Base-by-base conservation (phyloP, 2,888 invertebrate species). In the Helleia helle region DNA sequence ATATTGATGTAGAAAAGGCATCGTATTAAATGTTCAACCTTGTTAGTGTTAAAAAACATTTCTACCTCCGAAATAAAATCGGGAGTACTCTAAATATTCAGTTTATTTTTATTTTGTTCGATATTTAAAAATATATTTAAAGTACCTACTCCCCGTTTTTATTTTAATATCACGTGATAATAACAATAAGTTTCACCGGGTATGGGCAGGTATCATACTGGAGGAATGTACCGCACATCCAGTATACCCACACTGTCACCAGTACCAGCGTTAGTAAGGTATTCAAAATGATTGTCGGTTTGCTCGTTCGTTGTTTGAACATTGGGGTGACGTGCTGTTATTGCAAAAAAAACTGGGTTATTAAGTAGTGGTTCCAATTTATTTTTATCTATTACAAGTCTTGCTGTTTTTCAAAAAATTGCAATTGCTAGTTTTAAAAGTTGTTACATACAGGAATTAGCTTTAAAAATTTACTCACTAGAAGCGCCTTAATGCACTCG, bases 191-290 rank as follows among this genome's bases (percentile, higher is more conserved):
- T 68, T 60, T 48, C 41, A 63, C 56, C 69, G 58, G 69, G 64
- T 63, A 70, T 58, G 71, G 70, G 67, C 76, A 86, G 85, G 85
- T 86, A 85, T 73, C 74, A 84, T 71, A 87, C 84, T 70, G 87
- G 91, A 79, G 91, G 90, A 86, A 93, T 94, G 88, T 91, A 92
- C 88, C 90, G 94, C 89, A 92, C 94, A 67, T 94, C 93, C 81
- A 94, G 94, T 87, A 94, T 94, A 87, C 94, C 94, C 75, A 92
- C 93, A 86, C 89, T 94, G 86, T 88, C 90, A 65, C 88, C 89
- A 80, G 87, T 89, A 71, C 88, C 89, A 76, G 86, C 87, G 68
- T 77, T 89, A 76, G 88, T 88, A 88, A 91, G 91, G 91, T 92
- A 92, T 69, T 68, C 52, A 62, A 44, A 44, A 46, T 43, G 50